Conservation (phyloP, 2,113 vertebrate species). For the Amblyopsis rosae region DNA sequence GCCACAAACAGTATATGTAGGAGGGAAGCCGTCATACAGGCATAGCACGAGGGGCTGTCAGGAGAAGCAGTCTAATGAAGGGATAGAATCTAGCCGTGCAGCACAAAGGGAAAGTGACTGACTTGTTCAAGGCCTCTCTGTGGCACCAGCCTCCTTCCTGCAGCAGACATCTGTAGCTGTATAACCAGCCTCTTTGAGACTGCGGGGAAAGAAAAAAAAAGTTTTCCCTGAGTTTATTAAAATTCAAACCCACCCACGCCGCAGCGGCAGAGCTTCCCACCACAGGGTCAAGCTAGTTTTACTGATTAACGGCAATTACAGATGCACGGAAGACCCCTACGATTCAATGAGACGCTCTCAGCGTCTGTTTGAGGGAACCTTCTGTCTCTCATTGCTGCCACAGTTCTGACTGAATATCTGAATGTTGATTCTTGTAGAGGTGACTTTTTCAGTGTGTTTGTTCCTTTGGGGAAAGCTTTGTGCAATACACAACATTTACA, state of each 20-base stretch:
- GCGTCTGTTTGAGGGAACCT: background rate
- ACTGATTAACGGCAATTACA: constrained; percentile 27
- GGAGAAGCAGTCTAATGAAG: constrained; percentile 64
- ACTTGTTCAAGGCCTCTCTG: constrained; percentile 50
- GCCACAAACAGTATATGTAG: constrained; percentile 45
- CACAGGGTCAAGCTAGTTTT: constrained; percentile 8
- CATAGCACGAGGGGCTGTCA: constrained; percentile 46
- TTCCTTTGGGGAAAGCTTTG: too few species aligned
- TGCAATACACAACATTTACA: too few species aligned
- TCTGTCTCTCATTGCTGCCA: background rate
- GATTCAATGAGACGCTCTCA: constrained; percentile 1
- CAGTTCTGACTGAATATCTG: too few species aligned
- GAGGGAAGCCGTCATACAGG: constrained; percentile 47
- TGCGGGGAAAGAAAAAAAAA: constrained; percentile 22
- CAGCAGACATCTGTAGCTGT: constrained; percentile 38
- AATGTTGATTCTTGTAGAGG: too few species aligned
- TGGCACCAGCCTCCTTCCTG: constrained; percentile 14
- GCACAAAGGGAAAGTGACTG: constrained; percentile 56
- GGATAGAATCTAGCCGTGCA: constrained; percentile 46
- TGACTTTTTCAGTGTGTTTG: too few species aligned
- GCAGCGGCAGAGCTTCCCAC: background rate
- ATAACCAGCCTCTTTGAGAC: too few species aligned
- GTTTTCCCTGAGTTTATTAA: constrained; percentile 40
- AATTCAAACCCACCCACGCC: constrained; percentile 40
- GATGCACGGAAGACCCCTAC: background rate